Evolutionary conservation across 2,888 invertebrate species (phyloP), one percentile per base, ranked within the genome.

Genomic region (Meiosimyza decipiens): DNA sequence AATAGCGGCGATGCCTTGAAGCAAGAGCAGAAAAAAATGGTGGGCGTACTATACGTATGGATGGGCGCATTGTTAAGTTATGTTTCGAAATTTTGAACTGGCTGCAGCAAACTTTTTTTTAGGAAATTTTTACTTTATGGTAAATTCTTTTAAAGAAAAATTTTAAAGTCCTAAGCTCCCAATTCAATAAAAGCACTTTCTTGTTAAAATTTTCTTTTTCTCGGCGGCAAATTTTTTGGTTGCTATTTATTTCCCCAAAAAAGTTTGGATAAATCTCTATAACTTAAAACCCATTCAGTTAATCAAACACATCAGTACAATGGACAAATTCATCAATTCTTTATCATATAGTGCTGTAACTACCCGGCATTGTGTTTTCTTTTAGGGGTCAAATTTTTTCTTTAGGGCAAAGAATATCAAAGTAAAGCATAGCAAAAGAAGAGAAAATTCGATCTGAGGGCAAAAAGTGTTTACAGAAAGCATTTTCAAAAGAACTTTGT

Each of bases 291-390:
- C 57, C 57, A 57, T 28, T 28, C 57, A 15, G 22, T 28, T 13
- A 28, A 57, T 15, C 57, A 28, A 57, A 40, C 40, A 22, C 18
- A 13, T 3, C 11, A 22, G 28, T 18, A 28, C 57, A 57, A 57
- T 6, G 15, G 57, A 28, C 28, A 57, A 57, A 57, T 57, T 57
- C 15, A 57, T 57, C 57, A 28, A 57, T 57, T 57, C 57, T 57
- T 57, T 28, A 28, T 15, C 28, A 57, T 13, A 57, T 57, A 18
- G 28, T 28, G 7, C 28, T 15, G 57, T 57, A 28, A 57, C 57
- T 57, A 28, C 57, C 15, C 47, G 1, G 40, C 33, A 57, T 18
- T 22, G 60, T 57, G 13, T 13, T 28, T 57, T 28, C 28, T 57
- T 57, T 57, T 57, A 13, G 22, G 57, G 22, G 15, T 57, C 22